Base-by-base conservation (phyloP, 2,113 vertebrate species). In the Oreotragus oreotragus region DNA sequence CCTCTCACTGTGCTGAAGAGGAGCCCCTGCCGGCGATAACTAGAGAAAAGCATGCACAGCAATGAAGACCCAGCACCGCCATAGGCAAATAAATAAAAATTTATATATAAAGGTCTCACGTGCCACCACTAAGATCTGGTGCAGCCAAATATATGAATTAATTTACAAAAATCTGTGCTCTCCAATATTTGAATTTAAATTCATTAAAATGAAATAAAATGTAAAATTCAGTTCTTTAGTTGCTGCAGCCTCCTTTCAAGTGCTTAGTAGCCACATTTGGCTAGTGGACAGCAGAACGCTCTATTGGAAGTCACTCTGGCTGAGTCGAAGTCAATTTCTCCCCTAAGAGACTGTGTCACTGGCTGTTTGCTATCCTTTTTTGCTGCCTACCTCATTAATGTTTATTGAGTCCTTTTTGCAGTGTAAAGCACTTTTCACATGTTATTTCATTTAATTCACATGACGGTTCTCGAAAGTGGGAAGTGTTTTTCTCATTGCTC, bases 1-100 rank as follows among this genome's bases (percentile, higher is more conserved):
- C 23, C 70, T 43, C 0, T 0, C 39, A 27, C 12, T 27, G 70
- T 5, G 11, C n/a, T 21, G 0, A 27, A 76, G 70, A 43, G 70
- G 7, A 76, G 23, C 12, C 70, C 23, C 70, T 76, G 70, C 39
- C 27, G 36, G 23, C 39, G 1, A 23, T 25, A 27, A 76, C 23
- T 4, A 7, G 23, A 76, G 70, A 7, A 43, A 43, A 76, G 36
- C 39, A 3, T 6, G 2, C 66, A 73, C 36, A 39, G 66, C 36
- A 39, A 3, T 39, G 36, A 27, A 76, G 39, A 15, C 39, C 70
- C 70, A 76, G 70, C 70, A 43, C 70, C 43, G 70, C 70, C 70
- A 27, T 43, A 43, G 43, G 43, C 39, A 43, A 76, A 76, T 36
- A 10, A 2, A 70, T 15, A 27, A 76, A 43, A 43, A 15, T 43